Percentiles rank a stretch among this genome's conserved stretches.
Evolutionary conservation across 2,113 vertebrate species (phyloP).

Genomic region (Burhinus bistriatus): DNA sequence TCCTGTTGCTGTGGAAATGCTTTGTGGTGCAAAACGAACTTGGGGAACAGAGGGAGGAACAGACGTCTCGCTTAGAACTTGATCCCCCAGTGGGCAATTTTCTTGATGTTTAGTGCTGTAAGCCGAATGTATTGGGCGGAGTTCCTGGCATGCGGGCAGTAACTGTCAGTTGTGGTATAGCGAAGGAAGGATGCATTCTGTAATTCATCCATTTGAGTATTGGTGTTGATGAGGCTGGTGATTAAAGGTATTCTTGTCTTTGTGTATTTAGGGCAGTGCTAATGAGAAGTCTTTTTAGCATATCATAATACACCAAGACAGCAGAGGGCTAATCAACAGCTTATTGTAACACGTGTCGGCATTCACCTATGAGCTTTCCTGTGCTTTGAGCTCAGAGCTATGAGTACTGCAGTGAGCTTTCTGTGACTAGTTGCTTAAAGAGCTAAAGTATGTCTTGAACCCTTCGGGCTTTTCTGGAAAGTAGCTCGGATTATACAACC

Average conservation of each 20-base stretch:
- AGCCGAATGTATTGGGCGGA: accelerated
- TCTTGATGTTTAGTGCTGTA: not conserved
- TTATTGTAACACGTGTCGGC: not conserved
- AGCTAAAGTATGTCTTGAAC: not conserved
- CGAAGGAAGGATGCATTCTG: not conserved
- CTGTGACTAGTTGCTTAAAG: not conserved
- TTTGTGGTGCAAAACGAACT: not conserved
- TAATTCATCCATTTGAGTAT: too few relatives aligned
- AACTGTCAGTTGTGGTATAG: not conserved
- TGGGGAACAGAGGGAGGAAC: not conserved
- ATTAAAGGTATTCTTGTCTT: not conserved
- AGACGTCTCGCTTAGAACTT: accelerated
- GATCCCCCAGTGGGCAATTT: not conserved
- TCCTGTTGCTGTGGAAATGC: not conserved
- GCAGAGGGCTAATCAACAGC: not conserved
- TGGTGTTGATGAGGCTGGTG: not conserved
- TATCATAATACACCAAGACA: too few relatives aligned
- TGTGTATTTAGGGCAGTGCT: not conserved
- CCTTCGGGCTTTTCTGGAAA: not conserved
- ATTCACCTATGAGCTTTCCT: not conserved
- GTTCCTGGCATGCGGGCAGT: accelerated
- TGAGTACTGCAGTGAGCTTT: accelerated
- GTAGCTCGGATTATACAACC: not conserved
- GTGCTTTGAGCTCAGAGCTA: not conserved
- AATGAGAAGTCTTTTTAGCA: not conserved